These are phyloP conservation scores for Oncopodura yosiiana DNA, from an alignment of 1,140 invertebrate species.

Conservation along the genomic window DNA sequence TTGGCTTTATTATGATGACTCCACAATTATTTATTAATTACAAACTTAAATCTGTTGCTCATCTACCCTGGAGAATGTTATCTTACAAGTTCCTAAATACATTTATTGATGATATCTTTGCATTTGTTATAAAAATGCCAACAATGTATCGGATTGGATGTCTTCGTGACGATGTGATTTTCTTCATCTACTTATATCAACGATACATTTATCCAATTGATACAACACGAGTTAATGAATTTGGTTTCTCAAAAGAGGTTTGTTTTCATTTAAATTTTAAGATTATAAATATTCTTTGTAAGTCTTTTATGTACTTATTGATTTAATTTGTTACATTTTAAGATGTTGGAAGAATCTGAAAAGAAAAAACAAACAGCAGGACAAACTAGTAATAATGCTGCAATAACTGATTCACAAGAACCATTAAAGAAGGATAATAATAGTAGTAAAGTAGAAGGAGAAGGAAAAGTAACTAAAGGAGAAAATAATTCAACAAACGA, in stretches of 20 bases:
- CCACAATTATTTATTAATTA: slow-evolving; percentile 99
- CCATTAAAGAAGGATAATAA: no score
- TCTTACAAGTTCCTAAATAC: slow-evolving; percentile 99
- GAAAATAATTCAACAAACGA: no score
- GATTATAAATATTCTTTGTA: no score
- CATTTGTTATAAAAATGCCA: slow-evolving; percentile 99
- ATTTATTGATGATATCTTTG: slow-evolving; percentile 99
- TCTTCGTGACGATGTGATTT: slow-evolving; percentile 96
- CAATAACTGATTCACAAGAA: no score
- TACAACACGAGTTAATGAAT: slow-evolving; percentile 88
- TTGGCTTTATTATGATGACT: slow-evolving; percentile 99
- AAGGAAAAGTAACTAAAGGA: no score
- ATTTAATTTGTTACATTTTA: no score
- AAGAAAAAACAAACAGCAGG: no score
- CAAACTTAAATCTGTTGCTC: slow-evolving; percentile 96
- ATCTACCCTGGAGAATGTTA: slow-evolving; percentile 98
- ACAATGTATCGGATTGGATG: slow-evolving; percentile 78
- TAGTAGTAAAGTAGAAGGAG: no score
- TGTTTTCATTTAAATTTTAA: not conserved
- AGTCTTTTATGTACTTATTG: no score
- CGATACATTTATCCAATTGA: slow-evolving; percentile 97
- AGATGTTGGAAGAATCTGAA: no score
- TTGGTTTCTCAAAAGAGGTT: slow-evolving; percentile 49
- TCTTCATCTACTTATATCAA: slow-evolving; percentile 98
- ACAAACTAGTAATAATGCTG: no score